Conservation (phyloP, 2,797 vertebrate species). For the Calcarius lapponicus region DNA sequence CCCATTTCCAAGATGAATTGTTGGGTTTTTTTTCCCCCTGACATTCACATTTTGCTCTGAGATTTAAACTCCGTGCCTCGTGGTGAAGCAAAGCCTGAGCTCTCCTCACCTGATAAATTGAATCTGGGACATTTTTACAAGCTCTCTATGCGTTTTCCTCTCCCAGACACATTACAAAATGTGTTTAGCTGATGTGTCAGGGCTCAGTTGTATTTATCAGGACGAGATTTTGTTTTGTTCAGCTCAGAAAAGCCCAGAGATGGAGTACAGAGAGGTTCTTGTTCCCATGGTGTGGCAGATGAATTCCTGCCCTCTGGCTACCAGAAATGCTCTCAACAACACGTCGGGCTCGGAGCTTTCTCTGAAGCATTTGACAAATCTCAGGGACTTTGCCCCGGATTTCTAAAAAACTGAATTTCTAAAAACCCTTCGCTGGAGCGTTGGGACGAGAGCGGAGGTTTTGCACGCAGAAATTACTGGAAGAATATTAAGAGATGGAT, state of each 20-base stretch:
- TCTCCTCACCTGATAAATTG: neutral
- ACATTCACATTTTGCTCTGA: accelerated
- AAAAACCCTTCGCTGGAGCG: neutral
- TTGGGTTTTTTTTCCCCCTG: neutral
- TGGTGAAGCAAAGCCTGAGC: accelerated
- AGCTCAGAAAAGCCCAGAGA: neutral
- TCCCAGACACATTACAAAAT: neutral
- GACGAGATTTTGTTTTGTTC: neutral
- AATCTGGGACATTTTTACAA: accelerated
- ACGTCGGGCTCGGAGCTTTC: accelerated
- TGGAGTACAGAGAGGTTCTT: neutral
- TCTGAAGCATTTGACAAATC: neutral
- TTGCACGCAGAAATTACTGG: accelerated
- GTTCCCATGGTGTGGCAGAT: neutral
- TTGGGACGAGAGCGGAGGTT: neutral
- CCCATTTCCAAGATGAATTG: accelerated
- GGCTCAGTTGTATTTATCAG: neutral
- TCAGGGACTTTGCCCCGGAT: neutral
- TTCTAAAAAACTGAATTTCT: neutral
- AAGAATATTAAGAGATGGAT: accelerated
- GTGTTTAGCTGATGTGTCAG: neutral
- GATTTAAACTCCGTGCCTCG: accelerated
- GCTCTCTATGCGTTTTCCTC: neutral
- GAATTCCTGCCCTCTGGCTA: neutral
- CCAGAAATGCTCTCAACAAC: neutral